Percentiles rank a stretch among this genome's conserved stretches.
phyloP scores from a whole-genome alignment of 2,888 invertebrate species.

The Clepsis dumicolana region DNA sequence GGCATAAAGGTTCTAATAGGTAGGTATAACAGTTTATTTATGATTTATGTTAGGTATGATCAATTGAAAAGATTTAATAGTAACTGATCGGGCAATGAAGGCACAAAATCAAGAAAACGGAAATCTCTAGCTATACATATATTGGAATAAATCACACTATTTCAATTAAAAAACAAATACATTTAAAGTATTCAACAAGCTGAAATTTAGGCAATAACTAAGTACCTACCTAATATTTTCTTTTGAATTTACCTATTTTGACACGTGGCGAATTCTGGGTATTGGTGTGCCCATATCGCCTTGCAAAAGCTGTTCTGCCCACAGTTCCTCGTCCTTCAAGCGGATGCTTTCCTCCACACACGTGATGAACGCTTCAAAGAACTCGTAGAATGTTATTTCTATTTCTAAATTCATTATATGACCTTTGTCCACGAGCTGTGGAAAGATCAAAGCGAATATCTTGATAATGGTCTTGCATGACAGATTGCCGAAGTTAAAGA shows the following conservation, averaged over 20 bases:
- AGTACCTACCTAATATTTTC: not conserved
- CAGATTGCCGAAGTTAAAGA: slow-evolving; percentile 73
- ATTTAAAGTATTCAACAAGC: not conserved
- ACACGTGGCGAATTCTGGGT: not conserved
- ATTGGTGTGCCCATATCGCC: not conserved
- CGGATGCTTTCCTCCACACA: slow-evolving; percentile 74
- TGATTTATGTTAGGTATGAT: too few species aligned
- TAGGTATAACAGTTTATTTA: too few species aligned
- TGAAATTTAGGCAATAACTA: not conserved
- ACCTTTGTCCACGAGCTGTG: slow-evolving; percentile 66
- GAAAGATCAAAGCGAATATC: slow-evolving; percentile 78
- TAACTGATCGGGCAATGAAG: too few species aligned
- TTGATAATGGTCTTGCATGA: slow-evolving; percentile 66
- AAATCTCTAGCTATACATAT: too few species aligned
- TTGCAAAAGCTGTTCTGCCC: slow-evolving; percentile 49
- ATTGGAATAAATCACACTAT: not conserved
- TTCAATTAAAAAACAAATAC: not conserved
- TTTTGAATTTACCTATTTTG: not conserved
- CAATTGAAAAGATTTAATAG: too few species aligned
- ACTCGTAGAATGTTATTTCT: slow-evolving; percentile 86
- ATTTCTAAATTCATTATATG: slow-evolving; percentile 80
- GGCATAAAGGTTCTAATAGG: too few species aligned
- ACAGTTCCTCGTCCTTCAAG: slow-evolving; percentile 60
- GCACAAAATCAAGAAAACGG: too few species aligned
- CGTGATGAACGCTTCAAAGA: slow-evolving; percentile 84